Evolutionary conservation across 2,888 invertebrate species (phyloP).

Genomic region (Ptilodon capucinus): DNA sequence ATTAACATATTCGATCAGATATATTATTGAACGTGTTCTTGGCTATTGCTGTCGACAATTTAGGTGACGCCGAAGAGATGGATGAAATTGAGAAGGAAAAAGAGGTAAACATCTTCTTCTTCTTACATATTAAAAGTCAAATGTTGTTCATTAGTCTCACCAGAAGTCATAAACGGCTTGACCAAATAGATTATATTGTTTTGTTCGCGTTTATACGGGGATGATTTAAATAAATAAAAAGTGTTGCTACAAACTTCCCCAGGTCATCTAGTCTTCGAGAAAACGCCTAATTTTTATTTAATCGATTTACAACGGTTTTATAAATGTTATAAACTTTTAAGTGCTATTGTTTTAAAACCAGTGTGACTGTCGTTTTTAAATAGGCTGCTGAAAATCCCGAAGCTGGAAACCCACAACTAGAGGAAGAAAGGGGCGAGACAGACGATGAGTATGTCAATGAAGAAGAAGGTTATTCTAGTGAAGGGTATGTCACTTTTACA

Average conservation of each 20-base stretch:
- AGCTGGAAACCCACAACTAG: slow-evolving; percentile 71
- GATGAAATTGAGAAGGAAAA: slow-evolving; percentile 97
- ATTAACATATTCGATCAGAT: slow-evolving; percentile 81
- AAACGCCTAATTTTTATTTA: too few species aligned
- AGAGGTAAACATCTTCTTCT: slow-evolving; percentile 71
- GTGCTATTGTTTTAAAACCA: too few species aligned
- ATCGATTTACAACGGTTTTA: too few species aligned
- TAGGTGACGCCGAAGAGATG: slow-evolving; percentile 99
- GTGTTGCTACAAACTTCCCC: too few species aligned
- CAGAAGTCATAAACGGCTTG: too few species aligned
- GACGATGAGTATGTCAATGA: slow-evolving; percentile 86
- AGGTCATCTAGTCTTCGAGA: too few species aligned
- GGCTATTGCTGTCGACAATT: slow-evolving; percentile 99
- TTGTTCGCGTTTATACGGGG: too few species aligned
- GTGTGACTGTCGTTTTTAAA: neutral
- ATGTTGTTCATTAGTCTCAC: neutral
- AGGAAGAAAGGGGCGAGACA: slow-evolving; percentile 82
- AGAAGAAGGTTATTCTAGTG: slow-evolving; percentile 85
- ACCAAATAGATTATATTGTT: too few species aligned
- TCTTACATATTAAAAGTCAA: neutral
- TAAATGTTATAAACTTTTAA: too few species aligned
- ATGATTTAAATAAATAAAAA: too few species aligned
- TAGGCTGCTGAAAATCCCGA: slow-evolving; percentile 64
- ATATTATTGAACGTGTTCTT: slow-evolving; percentile 99
- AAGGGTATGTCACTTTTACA: slow-evolving; percentile 70